Conservation (phyloP, 2,797 vertebrate genomes). For the Microctenopoma stevenorrisi region DNA sequence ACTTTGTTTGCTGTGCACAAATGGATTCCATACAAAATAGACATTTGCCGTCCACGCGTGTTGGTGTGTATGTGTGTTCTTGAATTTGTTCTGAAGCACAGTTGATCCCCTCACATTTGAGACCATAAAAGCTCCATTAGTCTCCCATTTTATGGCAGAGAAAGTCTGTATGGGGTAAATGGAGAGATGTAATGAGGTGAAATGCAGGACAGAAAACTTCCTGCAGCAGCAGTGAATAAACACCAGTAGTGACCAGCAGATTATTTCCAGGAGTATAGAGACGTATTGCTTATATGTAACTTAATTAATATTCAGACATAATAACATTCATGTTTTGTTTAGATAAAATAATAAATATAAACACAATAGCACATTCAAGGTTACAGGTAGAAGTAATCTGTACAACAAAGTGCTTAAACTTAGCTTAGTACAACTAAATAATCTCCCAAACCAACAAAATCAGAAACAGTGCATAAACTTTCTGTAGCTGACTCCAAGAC, state of each 20-base stretch:
- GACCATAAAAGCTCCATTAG: slow-evolving; percentile 73
- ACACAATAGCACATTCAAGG: slow-evolving; percentile 15
- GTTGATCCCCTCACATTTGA: slow-evolving; percentile 51
- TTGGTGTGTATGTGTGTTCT: slow-evolving; percentile 21
- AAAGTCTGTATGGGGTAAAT: slow-evolving; percentile 38
- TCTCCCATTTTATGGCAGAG: slow-evolving; percentile 62
- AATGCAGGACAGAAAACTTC: slow-evolving; percentile 59
- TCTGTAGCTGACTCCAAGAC: neutral
- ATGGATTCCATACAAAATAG: slow-evolving; percentile 14
- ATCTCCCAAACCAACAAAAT: slow-evolving; percentile 5
- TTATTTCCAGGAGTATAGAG: slow-evolving; percentile 26
- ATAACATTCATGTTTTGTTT: too few species aligned
- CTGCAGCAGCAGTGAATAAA: slow-evolving; percentile 55
- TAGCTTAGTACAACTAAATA: slow-evolving; percentile 21
- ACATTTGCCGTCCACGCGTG: neutral
- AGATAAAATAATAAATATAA: slow-evolving; percentile 1
- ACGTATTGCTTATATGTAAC: slow-evolving; percentile 48
- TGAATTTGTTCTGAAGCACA: neutral
- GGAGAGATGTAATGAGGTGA: slow-evolving; percentile 60
- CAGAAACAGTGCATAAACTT: slow-evolving; percentile 69
- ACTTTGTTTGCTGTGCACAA: slow-evolving; percentile 5
- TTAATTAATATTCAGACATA: slow-evolving; percentile 37
- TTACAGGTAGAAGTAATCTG: slow-evolving; percentile 27
- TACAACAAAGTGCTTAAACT: slow-evolving; percentile 66
- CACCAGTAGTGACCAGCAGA: slow-evolving; percentile 26